Conservation (phyloP, 2,113 vertebrate species). For the Catagonus wagneri region DNA sequence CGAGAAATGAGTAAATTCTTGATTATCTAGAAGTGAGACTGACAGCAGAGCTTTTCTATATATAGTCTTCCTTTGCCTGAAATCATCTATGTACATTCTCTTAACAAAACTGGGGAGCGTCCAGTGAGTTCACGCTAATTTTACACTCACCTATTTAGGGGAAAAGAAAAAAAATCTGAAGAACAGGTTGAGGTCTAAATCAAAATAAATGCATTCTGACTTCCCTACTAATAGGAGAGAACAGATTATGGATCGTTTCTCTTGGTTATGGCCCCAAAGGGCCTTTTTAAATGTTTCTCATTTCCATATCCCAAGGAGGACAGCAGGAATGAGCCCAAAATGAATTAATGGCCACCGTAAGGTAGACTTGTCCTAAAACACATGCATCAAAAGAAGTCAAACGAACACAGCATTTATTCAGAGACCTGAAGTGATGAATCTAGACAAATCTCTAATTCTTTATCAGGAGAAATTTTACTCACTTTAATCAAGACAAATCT, state of each 20-base stretch:
- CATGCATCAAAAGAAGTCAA: background rate
- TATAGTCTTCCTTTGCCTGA: background rate
- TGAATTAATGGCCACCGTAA: background rate
- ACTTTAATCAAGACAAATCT: conserved; percentile 21
- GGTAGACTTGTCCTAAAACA: background rate
- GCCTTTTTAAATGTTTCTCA: background rate
- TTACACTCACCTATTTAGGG: background rate
- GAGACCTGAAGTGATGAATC: background rate
- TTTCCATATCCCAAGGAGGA: background rate
- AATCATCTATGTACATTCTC: background rate
- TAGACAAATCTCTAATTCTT: background rate
- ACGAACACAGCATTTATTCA: background rate
- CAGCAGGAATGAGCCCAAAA: background rate
- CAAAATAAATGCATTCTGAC: conserved; percentile 36
- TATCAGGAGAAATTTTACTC: background rate
- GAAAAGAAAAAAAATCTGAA: background rate
- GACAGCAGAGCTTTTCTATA: background rate
- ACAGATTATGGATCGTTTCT: background rate
- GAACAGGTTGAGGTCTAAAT: background rate
- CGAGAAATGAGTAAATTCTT: background rate
- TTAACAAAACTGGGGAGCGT: background rate
- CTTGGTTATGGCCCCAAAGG: background rate
- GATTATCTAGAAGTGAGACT: background rate
- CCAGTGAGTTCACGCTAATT: background rate
- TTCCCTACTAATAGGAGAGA: background rate